Percentiles rank a stretch among this genome's conserved stretches.
Evolutionary conservation across 2,888 invertebrate genomes (phyloP).

Genomic region (Octonoba sinensis): DNA sequence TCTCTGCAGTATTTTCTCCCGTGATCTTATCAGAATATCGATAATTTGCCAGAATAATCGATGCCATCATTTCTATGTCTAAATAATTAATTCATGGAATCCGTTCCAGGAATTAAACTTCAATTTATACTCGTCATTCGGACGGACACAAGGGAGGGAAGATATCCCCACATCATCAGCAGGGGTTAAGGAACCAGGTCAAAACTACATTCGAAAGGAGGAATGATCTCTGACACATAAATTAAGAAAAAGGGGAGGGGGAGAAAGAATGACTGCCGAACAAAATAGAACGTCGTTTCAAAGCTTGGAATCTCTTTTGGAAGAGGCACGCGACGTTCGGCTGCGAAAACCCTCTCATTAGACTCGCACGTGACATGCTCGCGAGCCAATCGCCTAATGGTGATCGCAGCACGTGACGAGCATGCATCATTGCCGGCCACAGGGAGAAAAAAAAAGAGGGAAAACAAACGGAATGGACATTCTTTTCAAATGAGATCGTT

Average conservation of each 20-base stretch:
- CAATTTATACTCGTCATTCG: too few relatives aligned
- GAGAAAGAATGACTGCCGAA: neutral
- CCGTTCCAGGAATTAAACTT: too few relatives aligned
- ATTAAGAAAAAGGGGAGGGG: conserved; percentile 26
- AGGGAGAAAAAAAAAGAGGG: conserved; percentile 20
- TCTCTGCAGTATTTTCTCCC: too few relatives aligned
- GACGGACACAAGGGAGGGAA: too few relatives aligned
- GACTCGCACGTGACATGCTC: conserved; percentile 51
- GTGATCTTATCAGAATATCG: too few relatives aligned
- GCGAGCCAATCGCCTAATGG: conserved; percentile 63
- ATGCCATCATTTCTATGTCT: too few relatives aligned
- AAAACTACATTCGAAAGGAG: conserved; percentile 14
- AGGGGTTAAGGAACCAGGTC: conserved; percentile 33
- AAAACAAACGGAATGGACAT: neutral
- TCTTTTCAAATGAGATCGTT: too few relatives aligned
- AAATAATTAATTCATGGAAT: too few relatives aligned
- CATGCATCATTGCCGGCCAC: conserved; percentile 9
- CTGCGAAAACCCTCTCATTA: conserved; percentile 54
- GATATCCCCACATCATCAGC: neutral
- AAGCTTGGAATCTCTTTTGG: too few relatives aligned
- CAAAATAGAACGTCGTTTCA: neutral
- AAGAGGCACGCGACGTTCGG: conserved; percentile 49
- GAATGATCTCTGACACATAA: conserved; percentile 22
- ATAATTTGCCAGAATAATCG: too few relatives aligned
- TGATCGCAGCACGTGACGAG: conserved; percentile 54